Percentiles rank a stretch among this genome's conserved stretches.
Conservation (phyloP, 2,797 vertebrate species). For the Poecilia wingei region DNA sequence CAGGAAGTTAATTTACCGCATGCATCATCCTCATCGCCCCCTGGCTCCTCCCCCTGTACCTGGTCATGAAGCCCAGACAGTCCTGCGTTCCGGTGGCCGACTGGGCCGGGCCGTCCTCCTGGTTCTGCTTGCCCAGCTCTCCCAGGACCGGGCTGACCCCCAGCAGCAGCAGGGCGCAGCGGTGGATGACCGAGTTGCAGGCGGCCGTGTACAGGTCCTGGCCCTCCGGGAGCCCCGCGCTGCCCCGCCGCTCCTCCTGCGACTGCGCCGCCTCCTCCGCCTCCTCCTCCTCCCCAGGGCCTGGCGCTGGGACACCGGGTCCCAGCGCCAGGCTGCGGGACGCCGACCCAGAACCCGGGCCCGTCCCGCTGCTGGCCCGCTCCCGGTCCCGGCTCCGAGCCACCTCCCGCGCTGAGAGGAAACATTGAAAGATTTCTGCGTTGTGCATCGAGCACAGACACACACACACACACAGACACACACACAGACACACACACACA, state of each 20-base stretch:
- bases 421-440: slow-evolving; percentile 99
- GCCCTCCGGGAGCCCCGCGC: slow-evolving; percentile 87
- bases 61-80: slow-evolving; percentile 90
- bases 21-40: neutral
- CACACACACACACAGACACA: slow-evolving; percentile 43
- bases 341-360: slow-evolving; percentile 70
- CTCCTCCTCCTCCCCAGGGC: slow-evolving; percentile 79
- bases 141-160: slow-evolving; percentile 91
- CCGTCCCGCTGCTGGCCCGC: slow-evolving; percentile 81
- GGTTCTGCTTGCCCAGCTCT: slow-evolving; percentile 85
- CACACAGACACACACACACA: slow-evolving; percentile 49
- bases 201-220: slow-evolving; percentile 96
- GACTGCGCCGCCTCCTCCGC: slow-evolving; percentile 85
- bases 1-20: too few relatives aligned
- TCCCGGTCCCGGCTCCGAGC: slow-evolving; percentile 92
- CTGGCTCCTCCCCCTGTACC: slow-evolving; percentile 59
- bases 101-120: slow-evolving; percentile 82
- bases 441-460: slow-evolving; percentile 78
- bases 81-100: slow-evolving; percentile 82
- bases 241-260: slow-evolving; percentile 87
- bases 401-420: slow-evolving; percentile 97
- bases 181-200: slow-evolving; percentile 96
- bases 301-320: slow-evolving; percentile 44
- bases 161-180: slow-evolving; percentile 91
- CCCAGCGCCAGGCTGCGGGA: slow-evolving; percentile 69